Evolutionary conservation across 2,797 vertebrate genomes (phyloP).

Genomic region (Brotula barbata): DNA sequence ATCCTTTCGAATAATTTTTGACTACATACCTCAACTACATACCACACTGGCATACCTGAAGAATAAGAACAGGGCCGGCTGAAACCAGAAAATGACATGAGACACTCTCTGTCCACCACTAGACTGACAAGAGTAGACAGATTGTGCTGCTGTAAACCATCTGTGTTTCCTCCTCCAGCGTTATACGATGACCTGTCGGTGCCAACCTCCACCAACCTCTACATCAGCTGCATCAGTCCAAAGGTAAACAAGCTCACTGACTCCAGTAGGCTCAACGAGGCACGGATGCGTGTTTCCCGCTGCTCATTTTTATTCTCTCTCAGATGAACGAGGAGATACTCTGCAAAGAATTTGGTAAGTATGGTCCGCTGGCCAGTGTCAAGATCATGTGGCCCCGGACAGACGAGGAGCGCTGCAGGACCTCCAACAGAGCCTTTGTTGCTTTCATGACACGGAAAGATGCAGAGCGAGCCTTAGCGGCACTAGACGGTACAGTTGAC

Average conservation of each 20-base stretch:
- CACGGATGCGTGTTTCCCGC: neutral
- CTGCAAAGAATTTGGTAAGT: conserved; percentile 86
- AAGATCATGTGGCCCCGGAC: conserved; percentile 89
- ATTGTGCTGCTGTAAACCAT: neutral
- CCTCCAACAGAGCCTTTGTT: conserved; percentile 84
- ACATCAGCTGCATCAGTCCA: conserved; percentile 84
- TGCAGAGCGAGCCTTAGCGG: conserved; percentile 81
- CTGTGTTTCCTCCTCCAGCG: conserved; percentile 56
- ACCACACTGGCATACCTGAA: too few species aligned
- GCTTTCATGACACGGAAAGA: conserved; percentile 86
- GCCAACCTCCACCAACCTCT: conserved; percentile 83
- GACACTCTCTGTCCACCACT: too few species aligned
- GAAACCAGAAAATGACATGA: too few species aligned
- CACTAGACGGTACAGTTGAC: conserved; percentile 77
- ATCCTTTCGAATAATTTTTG: too few species aligned
- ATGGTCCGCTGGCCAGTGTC: conserved; percentile 84
- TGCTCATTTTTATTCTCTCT: neutral
- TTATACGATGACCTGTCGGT: conserved; percentile 81
- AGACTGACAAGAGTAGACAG: too few species aligned
- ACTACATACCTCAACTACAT: too few species aligned
- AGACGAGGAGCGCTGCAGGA: conserved; percentile 81
- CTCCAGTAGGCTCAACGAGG: neutral
- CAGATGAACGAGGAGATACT: conserved; percentile 87
- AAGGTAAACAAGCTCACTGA: conserved; percentile 71
- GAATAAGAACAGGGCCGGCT: too few species aligned